A percentile compares a stretch with the other conserved stretches of the same genome.
phyloP scores from a whole-genome alignment of 2,888 invertebrate genomes.

The Stenotaenia linearis region DNA sequence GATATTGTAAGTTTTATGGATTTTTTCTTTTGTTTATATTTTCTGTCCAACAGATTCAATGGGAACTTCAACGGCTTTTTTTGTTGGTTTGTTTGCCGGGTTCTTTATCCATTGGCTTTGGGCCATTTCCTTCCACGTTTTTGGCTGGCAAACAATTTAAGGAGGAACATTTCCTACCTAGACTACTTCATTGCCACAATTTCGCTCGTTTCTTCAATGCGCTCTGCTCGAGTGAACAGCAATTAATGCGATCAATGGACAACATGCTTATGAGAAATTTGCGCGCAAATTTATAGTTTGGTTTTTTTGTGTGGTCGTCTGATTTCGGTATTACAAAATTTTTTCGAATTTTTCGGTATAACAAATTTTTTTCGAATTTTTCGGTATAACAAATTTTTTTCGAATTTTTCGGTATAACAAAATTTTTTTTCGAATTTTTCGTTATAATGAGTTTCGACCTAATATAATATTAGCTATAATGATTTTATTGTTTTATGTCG shows the following conservation, averaged over 20 bases:
- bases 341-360: too few species aligned
- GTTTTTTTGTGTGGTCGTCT: too few species aligned
- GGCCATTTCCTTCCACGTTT: background rate
- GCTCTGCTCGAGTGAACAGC: background rate
- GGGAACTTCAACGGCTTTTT: background rate
- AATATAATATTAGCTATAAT: too few species aligned
- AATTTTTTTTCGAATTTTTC: too few species aligned
- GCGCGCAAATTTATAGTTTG: too few species aligned
- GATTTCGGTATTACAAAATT: too few species aligned
- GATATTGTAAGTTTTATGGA: background rate
- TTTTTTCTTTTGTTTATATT: background rate
- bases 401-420: background rate
- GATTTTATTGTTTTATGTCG: too few species aligned
- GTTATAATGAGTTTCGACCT: too few species aligned
- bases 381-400: too few species aligned
- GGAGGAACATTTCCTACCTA: background rate
- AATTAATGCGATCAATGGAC: background rate
- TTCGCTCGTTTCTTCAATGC: background rate
- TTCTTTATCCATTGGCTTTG: background rate
- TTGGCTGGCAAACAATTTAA: background rate
- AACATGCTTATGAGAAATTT: too few species aligned
- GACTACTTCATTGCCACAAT: background rate
- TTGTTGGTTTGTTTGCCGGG: background rate
- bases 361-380: too few species aligned
- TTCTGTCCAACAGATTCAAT: background rate